A percentile compares a stretch with the other conserved stretches of the same genome.
Conservation (phyloP, 2,113 vertebrate species). For the Zeus faber region DNA sequence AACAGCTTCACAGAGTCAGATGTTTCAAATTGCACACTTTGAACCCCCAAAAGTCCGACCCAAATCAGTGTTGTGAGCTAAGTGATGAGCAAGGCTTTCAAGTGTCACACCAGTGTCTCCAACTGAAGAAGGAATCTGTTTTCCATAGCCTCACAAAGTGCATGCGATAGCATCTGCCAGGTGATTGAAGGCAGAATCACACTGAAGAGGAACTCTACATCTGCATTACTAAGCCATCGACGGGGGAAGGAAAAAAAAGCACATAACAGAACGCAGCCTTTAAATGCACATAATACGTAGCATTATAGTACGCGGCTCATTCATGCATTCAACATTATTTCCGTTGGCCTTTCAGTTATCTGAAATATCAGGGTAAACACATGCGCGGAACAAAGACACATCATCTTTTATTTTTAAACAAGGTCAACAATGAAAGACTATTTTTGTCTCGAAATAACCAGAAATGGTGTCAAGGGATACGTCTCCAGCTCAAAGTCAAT, state of each 20-base stretch:
- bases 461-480: constrained; percentile 31
- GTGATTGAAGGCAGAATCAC: not conserved
- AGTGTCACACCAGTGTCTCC: not conserved
- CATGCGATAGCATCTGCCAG: constrained; percentile 11
- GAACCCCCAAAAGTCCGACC: constrained; percentile 10
- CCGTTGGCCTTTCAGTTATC: constrained; percentile 14
- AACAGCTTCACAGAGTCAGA: not conserved
- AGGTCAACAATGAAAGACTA: constrained; percentile 56
- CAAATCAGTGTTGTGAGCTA: not conserved
- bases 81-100: constrained; percentile 4
- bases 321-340: not conserved
- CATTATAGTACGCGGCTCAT: too few species aligned
- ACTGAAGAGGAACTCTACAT: constrained; percentile 16
- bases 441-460: constrained; percentile 50
- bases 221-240: too few species aligned
- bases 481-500: constrained; percentile 48
- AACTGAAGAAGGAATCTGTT: constrained; percentile 7
- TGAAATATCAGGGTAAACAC: constrained; percentile 33
- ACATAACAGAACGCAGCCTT: not conserved
- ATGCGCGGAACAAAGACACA: constrained; percentile 30
- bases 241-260: not conserved
- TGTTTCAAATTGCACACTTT: constrained; percentile 5
- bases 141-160: constrained; percentile 8
- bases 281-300: not conserved
- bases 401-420: constrained; percentile 59